phyloP scores from a whole-genome alignment of 2,113 vertebrate species.

The Festucalex cinctus region DNA sequence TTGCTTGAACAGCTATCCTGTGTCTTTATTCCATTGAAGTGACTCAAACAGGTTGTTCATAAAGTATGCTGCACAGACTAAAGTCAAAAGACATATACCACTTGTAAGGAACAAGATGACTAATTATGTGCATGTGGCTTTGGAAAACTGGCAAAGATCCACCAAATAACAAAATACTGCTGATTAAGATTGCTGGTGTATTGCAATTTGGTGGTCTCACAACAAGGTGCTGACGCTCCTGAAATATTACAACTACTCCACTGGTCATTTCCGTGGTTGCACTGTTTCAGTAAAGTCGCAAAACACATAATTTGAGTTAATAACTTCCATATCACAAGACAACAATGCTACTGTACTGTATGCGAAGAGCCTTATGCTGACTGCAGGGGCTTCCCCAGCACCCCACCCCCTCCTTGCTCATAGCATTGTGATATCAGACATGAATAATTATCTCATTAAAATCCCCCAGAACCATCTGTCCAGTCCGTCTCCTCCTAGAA shows the following conservation, averaged over 20 bases:
- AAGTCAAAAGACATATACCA: too few species aligned
- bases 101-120: not conserved
- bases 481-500: slow-evolving; percentile 43
- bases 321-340: not conserved
- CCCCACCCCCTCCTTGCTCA: slow-evolving; percentile 10
- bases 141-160: slow-evolving; percentile 9
- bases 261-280: slow-evolving; percentile 19
- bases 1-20: not conserved
- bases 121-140: not conserved
- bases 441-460: slow-evolving; percentile 66
- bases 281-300: not conserved
- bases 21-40: not conserved
- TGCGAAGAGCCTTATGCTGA: slow-evolving; percentile 15
- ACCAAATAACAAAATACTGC: slow-evolving; percentile 1
- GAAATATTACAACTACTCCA: slow-evolving; percentile 47
- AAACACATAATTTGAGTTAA: not conserved
- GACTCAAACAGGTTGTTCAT: not conserved
- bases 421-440: slow-evolving; percentile 61
- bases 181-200: slow-evolving; percentile 30
- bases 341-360: slow-evolving; percentile 8
- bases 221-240: slow-evolving; percentile 23
- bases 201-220: slow-evolving; percentile 38
- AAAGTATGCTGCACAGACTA: not conserved
- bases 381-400: slow-evolving; percentile 2
- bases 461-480: slow-evolving; percentile 67